phyloP scores from a whole-genome alignment of 2,888 invertebrate species.

The Lamellibrachia satsuma region DNA sequence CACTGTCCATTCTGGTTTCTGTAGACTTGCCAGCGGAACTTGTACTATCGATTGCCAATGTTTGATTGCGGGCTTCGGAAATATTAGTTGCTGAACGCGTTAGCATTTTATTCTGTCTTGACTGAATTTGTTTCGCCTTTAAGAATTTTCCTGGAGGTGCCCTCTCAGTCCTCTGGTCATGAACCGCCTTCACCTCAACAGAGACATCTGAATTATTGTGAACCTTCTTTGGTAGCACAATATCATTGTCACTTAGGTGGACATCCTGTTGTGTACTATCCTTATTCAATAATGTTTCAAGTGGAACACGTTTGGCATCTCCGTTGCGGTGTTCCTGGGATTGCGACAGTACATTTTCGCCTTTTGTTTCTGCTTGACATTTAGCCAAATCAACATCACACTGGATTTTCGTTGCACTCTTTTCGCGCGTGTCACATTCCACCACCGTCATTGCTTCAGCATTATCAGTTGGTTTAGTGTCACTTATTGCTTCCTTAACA shows the following conservation, averaged over 20 bases:
- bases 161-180: background rate
- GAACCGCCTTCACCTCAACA: background rate
- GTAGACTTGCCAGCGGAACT: background rate
- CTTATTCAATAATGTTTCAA: background rate
- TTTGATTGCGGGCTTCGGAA: background rate
- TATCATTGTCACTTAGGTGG: background rate
- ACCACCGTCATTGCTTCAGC: background rate
- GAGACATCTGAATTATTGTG: background rate
- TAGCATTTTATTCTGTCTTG: background rate
- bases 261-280: background rate
- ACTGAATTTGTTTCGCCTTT: background rate
- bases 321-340: background rate
- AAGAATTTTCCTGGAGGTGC: background rate
- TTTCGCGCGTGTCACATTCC: background rate
- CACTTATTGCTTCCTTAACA: too few relatives aligned
- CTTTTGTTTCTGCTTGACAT: background rate
- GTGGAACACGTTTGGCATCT: background rate
- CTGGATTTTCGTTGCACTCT: background rate
- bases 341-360: background rate
- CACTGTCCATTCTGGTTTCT: background rate
- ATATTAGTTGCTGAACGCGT: background rate
- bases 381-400: background rate
- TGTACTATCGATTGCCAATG: background rate
- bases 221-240: background rate
- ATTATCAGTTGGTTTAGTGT: too few relatives aligned